Evolutionary conservation across 53 echinoderm and acorn worm genomes (phyloP).

Genomic region (Echinometra lucunter): DNA sequence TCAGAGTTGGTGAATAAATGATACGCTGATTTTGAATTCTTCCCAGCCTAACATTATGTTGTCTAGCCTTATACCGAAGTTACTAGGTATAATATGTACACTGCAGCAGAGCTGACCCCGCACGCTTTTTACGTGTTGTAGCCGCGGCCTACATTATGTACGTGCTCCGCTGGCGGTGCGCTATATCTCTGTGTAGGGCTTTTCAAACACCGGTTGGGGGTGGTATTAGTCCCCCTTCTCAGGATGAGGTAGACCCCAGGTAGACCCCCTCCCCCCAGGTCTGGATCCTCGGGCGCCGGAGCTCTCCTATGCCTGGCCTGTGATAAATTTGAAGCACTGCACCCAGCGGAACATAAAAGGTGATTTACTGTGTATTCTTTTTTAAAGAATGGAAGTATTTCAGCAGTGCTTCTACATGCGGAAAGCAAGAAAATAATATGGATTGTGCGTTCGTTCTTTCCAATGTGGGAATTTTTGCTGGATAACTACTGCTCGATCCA

Average conservation of each 20-base stretch:
- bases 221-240: not conserved
- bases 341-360: not conserved
- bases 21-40: not conserved
- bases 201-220: not conserved
- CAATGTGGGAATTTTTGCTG: not conserved
- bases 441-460: not conserved
- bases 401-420: not conserved
- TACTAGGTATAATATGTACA: constrained; percentile 50
- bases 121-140: constrained; percentile 30
- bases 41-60: constrained; percentile 55
- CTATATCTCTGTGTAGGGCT: not conserved
- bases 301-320: not conserved
- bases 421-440: not conserved
- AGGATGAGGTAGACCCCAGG: no score
- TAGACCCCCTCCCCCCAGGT: not conserved
- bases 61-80: constrained; percentile 50
- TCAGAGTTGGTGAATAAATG: not conserved
- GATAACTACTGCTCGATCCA: not conserved
- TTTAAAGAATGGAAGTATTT: not conserved
- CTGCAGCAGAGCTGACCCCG: constrained; percentile 20
- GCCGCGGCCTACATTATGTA: constrained; percentile 32
- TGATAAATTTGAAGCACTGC: not conserved
- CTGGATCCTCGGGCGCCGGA: not conserved
- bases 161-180: constrained; percentile 9
- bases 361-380: not conserved